Conservation (phyloP, 92 coral and sea anemone species). For the Porites lobata region DNA sequence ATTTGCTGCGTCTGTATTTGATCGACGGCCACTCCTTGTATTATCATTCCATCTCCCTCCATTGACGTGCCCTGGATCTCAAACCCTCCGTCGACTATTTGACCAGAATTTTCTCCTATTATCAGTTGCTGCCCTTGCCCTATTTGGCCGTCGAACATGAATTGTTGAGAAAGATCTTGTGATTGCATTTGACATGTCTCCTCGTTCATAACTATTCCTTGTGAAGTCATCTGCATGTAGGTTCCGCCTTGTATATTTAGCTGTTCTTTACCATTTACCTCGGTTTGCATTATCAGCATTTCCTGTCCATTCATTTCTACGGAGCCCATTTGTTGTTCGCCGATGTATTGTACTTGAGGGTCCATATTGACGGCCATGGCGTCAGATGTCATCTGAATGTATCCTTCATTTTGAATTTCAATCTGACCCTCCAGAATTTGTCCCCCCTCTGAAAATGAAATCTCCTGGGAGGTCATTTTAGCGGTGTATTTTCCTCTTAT, state of each 20-base stretch:
- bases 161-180: conserved; percentile 8
- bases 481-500: not conserved
- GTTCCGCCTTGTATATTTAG: conserved; percentile 6
- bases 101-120: not conserved
- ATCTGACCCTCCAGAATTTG: conserved; percentile 15
- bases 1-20: not conserved
- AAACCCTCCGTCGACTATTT: not conserved
- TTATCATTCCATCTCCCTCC: not conserved
- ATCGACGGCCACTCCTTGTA: conserved; percentile 31
- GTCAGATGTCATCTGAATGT: conserved; percentile 38
- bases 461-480: conserved; percentile 42
- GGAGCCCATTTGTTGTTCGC: conserved; percentile 19
- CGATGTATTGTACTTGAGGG: conserved; percentile 32
- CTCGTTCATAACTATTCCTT: conserved; percentile 21
- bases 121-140: conserved; percentile 31
- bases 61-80: not conserved
- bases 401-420: conserved; percentile 38
- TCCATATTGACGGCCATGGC: conserved; percentile 17
- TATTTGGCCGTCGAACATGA: conserved; percentile 36
- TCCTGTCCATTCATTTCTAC: conserved; percentile 44
- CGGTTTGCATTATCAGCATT: conserved; percentile 54
- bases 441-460: conserved; percentile 33
- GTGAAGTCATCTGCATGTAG: not conserved
- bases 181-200: conserved; percentile 19
- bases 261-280: conserved; percentile 22